A percentile compares a stretch with the other conserved stretches of the same genome.
Conservation (phyloP, 1,140 invertebrate genomes). For the Eriosoma lanigerum region DNA sequence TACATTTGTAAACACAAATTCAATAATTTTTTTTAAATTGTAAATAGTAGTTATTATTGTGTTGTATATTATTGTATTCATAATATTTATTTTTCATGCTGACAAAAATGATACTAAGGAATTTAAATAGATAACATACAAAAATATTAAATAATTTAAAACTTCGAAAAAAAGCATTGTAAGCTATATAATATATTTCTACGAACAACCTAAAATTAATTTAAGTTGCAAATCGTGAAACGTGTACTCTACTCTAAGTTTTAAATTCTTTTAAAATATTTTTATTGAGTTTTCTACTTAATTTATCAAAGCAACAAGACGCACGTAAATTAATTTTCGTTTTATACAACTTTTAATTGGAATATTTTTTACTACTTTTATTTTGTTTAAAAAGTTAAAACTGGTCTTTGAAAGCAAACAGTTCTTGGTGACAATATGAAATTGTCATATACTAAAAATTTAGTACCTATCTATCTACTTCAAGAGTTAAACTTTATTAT, state of each 20-base stretch:
- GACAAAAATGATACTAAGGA: no score
- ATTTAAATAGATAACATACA: no score
- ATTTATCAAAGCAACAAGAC: slow-evolving; percentile 14
- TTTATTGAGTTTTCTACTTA: not conserved
- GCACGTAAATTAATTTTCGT: slow-evolving; percentile 10
- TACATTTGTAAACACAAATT: no score
- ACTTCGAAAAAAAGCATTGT: no score
- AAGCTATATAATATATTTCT: not conserved
- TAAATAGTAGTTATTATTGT: no score
- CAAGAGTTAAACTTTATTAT: not conserved
- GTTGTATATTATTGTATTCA: no score
- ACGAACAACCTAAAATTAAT: not conserved
- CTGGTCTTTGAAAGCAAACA: not conserved
- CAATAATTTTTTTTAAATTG: no score
- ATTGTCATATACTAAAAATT: not conserved
- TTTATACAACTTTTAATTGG: not conserved
- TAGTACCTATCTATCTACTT: not conserved
- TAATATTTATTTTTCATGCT: no score
- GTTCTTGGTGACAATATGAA: not conserved
- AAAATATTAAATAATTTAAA: no score
- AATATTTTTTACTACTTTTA: not conserved
- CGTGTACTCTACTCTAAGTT: not conserved
- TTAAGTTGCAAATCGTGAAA: not conserved
- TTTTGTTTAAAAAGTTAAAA: not conserved
- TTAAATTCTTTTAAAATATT: not conserved